Conservation (phyloP, 2,888 invertebrate species). For the Hirtodrosophila histrioides region DNA sequence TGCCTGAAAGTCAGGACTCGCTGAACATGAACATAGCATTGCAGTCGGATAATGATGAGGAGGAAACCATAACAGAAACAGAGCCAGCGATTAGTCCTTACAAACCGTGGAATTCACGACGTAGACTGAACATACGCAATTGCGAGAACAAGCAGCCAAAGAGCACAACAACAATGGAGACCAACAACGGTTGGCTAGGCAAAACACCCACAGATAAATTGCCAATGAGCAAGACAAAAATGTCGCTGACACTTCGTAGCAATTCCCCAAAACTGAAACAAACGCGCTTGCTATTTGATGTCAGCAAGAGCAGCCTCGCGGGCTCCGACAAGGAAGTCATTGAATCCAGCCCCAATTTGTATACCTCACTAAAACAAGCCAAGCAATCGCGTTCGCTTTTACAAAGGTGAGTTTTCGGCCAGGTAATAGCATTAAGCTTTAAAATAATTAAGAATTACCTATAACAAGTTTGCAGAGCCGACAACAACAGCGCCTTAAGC, state of each 20-base stretch:
- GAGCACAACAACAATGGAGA: slow-evolving; percentile 7
- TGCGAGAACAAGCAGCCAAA: slow-evolving; percentile 58
- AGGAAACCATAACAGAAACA: slow-evolving; percentile 69
- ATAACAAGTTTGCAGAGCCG: slow-evolving; percentile 72
- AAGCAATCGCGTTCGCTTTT: slow-evolving; percentile 62
- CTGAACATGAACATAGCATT: slow-evolving; percentile 81
- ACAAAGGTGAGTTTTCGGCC: slow-evolving; percentile 57
- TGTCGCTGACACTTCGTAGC: slow-evolving; percentile 56
- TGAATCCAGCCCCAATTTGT: slow-evolving; percentile 76
- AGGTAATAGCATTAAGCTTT: background rate
- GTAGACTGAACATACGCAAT: slow-evolving; percentile 41
- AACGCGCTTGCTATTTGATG: slow-evolving; percentile 66
- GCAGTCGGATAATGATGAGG: slow-evolving; percentile 49
- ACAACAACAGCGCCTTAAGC: slow-evolving; percentile 46
- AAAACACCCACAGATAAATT: slow-evolving; percentile 48
- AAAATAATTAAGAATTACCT: slow-evolving; percentile 26
- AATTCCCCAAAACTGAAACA: slow-evolving; percentile 69
- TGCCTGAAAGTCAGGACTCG: slow-evolving; percentile 52
- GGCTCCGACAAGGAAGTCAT: slow-evolving; percentile 69
- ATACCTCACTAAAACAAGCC: slow-evolving; percentile 47
- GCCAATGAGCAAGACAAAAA: slow-evolving; percentile 36
- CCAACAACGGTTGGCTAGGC: slow-evolving; percentile 35
- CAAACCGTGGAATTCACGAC: slow-evolving; percentile 36
- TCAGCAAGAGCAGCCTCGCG: slow-evolving; percentile 3
- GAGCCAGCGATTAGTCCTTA: slow-evolving; percentile 66